These are phyloP conservation scores for Enteromius paludinosus DNA, from an alignment of 2,797 vertebrate genomes.

Conservation along the genomic window DNA sequence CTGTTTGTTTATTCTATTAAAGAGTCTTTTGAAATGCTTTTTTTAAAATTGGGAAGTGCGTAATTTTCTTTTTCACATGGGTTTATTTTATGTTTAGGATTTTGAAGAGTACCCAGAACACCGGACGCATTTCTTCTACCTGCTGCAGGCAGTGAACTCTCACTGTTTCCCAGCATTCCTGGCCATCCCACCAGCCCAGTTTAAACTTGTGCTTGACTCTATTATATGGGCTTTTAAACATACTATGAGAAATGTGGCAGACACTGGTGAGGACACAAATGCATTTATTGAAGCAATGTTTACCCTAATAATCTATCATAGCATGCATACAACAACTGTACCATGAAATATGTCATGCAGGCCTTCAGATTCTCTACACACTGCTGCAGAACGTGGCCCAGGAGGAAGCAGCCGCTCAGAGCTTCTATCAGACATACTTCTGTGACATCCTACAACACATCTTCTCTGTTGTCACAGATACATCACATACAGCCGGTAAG, in stretches of 20 bases:
- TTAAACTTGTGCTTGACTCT: constrained; percentile 98
- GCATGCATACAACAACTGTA: neutral
- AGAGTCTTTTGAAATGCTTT: neutral
- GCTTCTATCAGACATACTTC: constrained; percentile 98
- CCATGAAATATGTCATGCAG: constrained; percentile 63
- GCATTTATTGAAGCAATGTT: neutral
- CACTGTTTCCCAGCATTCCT: constrained; percentile 98
- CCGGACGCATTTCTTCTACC: constrained; percentile 97
- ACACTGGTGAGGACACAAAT: constrained; percentile 83
- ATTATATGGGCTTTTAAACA: constrained; percentile 99
- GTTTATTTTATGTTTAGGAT: constrained; percentile 78
- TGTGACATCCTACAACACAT: constrained; percentile 98
- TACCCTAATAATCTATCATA: neutral
- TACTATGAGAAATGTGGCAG: constrained; percentile 99
- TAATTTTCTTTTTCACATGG: neutral
- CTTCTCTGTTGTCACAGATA: constrained; percentile 98
- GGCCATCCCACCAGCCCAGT: constrained; percentile 96
- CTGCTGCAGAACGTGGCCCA: constrained; percentile 97
- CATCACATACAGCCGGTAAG: constrained; percentile 97
- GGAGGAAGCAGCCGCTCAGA: constrained; percentile 96
- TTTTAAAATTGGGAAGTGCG: neutral
- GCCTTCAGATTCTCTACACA: constrained; percentile 97
- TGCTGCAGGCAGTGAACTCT: constrained; percentile 97
- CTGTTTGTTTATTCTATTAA: neutral
- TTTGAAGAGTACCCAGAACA: constrained; percentile 99